Evolutionary conservation across 2,888 invertebrate species (phyloP).

Genomic region (Cancer borealis): DNA sequence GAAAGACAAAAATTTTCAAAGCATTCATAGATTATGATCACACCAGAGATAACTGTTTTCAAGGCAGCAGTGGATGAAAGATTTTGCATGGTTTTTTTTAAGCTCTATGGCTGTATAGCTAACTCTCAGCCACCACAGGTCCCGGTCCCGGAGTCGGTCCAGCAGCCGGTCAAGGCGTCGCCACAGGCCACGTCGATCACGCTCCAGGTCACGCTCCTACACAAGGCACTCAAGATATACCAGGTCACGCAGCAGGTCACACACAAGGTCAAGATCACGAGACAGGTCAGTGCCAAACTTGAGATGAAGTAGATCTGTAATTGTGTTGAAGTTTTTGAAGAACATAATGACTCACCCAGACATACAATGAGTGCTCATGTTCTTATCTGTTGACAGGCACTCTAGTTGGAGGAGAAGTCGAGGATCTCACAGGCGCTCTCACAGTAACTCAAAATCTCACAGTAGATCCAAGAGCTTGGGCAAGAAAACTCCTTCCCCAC

Average conservation of each 20-base stretch:
- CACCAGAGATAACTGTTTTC: not conserved
- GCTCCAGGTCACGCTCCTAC: conserved; percentile 71
- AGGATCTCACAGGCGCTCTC: conserved; percentile 60
- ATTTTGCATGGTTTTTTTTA: not conserved
- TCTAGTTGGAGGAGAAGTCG: conserved; percentile 59
- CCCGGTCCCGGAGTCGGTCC: conserved; percentile 66
- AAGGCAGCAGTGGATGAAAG: not conserved
- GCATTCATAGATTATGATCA: not conserved
- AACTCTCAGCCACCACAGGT: conserved; percentile 54
- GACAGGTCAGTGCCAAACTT: conserved; percentile 70
- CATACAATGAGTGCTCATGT: not conserved
- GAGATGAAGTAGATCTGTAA: not conserved
- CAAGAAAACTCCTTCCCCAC: conserved; percentile 66
- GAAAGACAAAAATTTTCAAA: not conserved
- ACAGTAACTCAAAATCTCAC: conserved; percentile 62
- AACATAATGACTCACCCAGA: not conserved
- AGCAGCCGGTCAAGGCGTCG: conserved; percentile 53
- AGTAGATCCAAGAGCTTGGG: conserved; percentile 64
- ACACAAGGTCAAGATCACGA: conserved; percentile 66
- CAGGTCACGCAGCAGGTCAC: conserved; percentile 63
- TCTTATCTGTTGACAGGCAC: not conserved
- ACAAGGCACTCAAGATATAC: conserved; percentile 59
- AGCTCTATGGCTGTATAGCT: not conserved
- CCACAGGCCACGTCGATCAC: conserved; percentile 68
- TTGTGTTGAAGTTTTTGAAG: not conserved